Base-by-base conservation (phyloP, 1,140 invertebrate genomes). In the Teleogryllus occipitalis region DNA sequence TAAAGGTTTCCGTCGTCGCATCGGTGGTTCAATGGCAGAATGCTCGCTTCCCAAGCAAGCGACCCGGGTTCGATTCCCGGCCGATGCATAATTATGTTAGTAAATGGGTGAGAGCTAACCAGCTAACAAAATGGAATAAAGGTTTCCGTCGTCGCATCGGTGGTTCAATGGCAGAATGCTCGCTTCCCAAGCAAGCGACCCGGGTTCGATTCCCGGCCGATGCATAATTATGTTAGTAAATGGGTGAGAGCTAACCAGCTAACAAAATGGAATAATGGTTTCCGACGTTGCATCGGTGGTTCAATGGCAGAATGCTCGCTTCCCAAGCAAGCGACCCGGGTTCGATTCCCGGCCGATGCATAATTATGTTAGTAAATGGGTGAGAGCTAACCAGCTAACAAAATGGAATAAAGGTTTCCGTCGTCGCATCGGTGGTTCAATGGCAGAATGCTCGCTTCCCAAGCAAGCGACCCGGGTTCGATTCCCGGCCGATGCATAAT, bases 101-200 rank as follows among this genome's bases (percentile, higher is more conserved):
- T n/a, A n/a, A n/a, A n/a, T n/a, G n/a, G n/a, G n/a, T n/a, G n/a
- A n/a, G n/a, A n/a, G n/a, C n/a, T n/a, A n/a, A n/a, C n/a, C n/a
- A n/a, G n/a, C n/a, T n/a, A n/a, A n/a, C n/a, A n/a, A n/a, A n/a
- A n/a, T n/a, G n/a, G n/a, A n/a, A n/a, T n/a, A n/a, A n/a, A n/a
- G n/a, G n/a, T n/a, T n/a, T n/a, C n/a, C n/a, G n/a, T n/a, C n/a
- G n/a, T n/a, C n/a, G 90, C 90, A 91, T 91, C 92, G 92, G 92
- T 94, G 93, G 93, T 94, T 94, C 92, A 94, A 92, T 94, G 93
- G 93, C 94, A 95, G 93, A 94, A 94, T 94, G 91, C 93, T 95
- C 93, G 93, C 93, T 93, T 95, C 93, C 93, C 93, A 94, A 92
- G 93, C 93, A 92, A 92, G 93, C 91, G 93, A 90, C 92, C 93